These are phyloP conservation scores for Trichonephila clavata DNA, from an alignment of 1,140 invertebrate species.

Conservation along the genomic window DNA sequence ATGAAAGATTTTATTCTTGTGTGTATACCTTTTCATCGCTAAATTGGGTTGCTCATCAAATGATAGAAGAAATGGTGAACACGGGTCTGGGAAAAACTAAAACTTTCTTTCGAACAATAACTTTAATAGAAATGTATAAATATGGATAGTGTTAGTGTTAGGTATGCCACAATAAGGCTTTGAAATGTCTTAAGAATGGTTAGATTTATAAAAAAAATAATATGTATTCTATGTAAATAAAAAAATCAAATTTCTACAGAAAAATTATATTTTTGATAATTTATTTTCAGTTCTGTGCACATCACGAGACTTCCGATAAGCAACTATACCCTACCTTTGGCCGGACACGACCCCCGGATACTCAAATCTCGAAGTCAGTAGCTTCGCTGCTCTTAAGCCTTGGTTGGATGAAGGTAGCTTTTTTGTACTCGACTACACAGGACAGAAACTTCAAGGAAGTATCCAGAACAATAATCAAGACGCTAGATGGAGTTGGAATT, in stretches of 20 bases:
- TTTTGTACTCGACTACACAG: conserved; percentile 87
- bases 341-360: conserved; percentile 94
- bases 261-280: neutral
- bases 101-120: too few relatives aligned
- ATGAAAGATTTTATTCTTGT: too few relatives aligned
- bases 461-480: conserved; percentile 87
- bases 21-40: too few relatives aligned
- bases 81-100: too few relatives aligned
- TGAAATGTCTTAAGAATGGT: too few relatives aligned
- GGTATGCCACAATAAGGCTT: too few relatives aligned
- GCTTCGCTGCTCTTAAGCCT: conserved; percentile 89
- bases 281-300: conserved; percentile 89
- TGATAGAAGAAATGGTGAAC: too few relatives aligned
- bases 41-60: too few relatives aligned
- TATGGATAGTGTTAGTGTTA: too few relatives aligned
- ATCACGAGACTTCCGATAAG: conserved; percentile 93
- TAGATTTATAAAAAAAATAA: too few relatives aligned
- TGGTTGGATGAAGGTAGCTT: conserved; percentile 83
- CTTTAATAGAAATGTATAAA: too few relatives aligned
- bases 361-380: conserved; percentile 94
- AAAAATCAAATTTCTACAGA: neutral
- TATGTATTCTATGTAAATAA: neutral
- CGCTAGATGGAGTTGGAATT: conserved; percentile 86
- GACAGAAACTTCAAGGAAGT: conserved; percentile 87
- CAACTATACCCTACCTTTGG: conserved; percentile 94